Base-by-base conservation (phyloP, 2,888 invertebrate species). In the Myopa tessellatipennis region DNA sequence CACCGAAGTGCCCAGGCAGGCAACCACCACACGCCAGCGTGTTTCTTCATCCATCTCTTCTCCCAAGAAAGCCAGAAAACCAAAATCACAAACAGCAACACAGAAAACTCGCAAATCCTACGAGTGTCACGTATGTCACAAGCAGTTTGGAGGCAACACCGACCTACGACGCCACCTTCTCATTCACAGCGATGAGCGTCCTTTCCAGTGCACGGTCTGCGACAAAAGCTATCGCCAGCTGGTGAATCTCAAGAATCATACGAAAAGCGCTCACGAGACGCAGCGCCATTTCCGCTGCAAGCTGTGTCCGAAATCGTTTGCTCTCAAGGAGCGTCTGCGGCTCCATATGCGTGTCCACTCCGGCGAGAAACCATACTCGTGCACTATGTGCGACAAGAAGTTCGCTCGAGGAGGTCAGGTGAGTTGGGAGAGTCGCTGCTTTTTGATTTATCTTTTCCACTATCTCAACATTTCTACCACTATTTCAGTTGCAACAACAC, bases 361-460 rank as follows among this genome's bases (percentile, higher is more conserved):
- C 0, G 94, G 94, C 3, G 92, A 92, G 83, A 92, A 93, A 82
- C 93, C 93, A 0, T 93, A 93, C 88, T 90, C 90, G 63, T 94
- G 94, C 84, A 85, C 90, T 12, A 86, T 91, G 55, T 94, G 94
- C 83, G 90, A 91, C 45, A 94, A 93, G 85, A 91, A 90, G 52
- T 94, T 94, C 84, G 93, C 93, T 0, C 91, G 94, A 60, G 94
- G 94, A 74, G 95, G 95, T 45, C 93, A 95, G 84, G 91, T 95
- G 81, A 85, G 85, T 84, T 16, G 26, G 14, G 50, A 34, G 38
- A 60, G 3, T 61, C 26, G 26, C 26, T 26, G 7, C 18, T 61
- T 61, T 26, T 58, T 63, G 10, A 26, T 34, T 63, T 16, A 12
- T n/a, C 18, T n/a, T 5, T 61, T 26, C 26, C 61, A 26, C 26